Conservation (phyloP, 2,797 vertebrate genomes). For the Paramormyrops hopkinsi region DNA sequence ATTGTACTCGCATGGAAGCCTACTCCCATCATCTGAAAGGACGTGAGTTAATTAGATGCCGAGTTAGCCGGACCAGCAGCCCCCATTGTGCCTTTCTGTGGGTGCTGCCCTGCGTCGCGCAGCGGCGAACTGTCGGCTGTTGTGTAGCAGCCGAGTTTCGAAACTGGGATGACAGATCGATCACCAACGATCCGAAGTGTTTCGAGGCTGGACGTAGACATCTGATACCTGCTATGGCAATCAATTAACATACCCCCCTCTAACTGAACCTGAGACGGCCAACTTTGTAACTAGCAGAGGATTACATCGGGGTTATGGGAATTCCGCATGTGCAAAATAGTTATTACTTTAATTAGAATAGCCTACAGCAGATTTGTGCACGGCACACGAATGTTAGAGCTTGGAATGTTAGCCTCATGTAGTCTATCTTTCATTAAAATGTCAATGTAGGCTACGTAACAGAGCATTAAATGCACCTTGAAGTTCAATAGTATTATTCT, state of each 20-base stretch:
- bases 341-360: neutral
- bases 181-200: slow-evolving; percentile 38
- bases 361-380: neutral
- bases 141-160: slow-evolving; percentile 19
- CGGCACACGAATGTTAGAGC: neutral
- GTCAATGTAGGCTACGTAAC: neutral
- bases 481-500: neutral
- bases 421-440: neutral
- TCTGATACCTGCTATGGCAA: slow-evolving; percentile 34
- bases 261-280: neutral
- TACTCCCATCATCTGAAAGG: slow-evolving; percentile 3
- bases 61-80: neutral
- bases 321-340: neutral
- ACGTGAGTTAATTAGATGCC: slow-evolving; percentile 13
- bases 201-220: slow-evolving; percentile 33
- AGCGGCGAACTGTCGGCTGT: slow-evolving; percentile 18
- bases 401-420: neutral
- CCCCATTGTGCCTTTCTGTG: neutral
- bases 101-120: neutral
- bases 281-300: slow-evolving; percentile 2
- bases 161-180: slow-evolving; percentile 29
- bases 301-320: slow-evolving; percentile 6
- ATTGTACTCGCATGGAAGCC: slow-evolving; percentile 17
- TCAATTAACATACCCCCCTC: slow-evolving; percentile 40
- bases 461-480: neutral